Base-by-base conservation (phyloP, 2,888 invertebrate species). In the Caenorhabditis sp. region DNA sequence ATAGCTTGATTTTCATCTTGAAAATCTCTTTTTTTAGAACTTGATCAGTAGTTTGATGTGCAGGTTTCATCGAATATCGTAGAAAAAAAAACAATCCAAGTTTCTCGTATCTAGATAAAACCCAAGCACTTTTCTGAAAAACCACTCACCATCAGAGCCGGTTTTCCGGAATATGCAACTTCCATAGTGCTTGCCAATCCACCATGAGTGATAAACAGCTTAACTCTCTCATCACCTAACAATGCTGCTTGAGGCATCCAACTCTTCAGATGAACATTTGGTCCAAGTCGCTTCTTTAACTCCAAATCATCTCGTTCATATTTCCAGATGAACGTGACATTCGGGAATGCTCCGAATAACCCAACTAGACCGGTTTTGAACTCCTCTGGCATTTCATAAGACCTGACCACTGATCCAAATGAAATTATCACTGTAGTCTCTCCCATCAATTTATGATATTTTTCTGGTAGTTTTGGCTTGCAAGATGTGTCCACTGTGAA, bases 241-340 rank as follows among this genome's bases (percentile, higher is more conserved):
- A 73, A 50, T 10, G 69, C 68, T 2, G 65, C 27, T 20, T 73
- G 73, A 52, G 73, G 73, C 21, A 73, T 59, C 73, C 73, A 73
- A 25, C 60, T 65, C 31, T 38, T 59, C 3, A 69, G n/a, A 36
- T 65, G 50, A 17, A 67, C 69, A 38, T 74, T 70, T 5, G 23
- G 31, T 3, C 70, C 68, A 20, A 73, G 52, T 20, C 25, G 26
- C 17, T 53, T 59, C 38, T 17, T 58, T 1, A 73, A 43, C 5
- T 67, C 59, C 20, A 12, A 25, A 23, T 67, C 71, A 52, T 70
- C 54, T 53, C 62, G 64, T 21, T 75, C 70, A 50, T 76, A 75
- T 27, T 75, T 75, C 75, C 75, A 75, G 12, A 75, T 68, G 50
- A 75, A 75, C n/a, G 70, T 67, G 7, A 70, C 60, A 14, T 74